Evolutionary conservation across 2,888 invertebrate genomes (phyloP).

Genomic region (Folsomia manolachei): DNA sequence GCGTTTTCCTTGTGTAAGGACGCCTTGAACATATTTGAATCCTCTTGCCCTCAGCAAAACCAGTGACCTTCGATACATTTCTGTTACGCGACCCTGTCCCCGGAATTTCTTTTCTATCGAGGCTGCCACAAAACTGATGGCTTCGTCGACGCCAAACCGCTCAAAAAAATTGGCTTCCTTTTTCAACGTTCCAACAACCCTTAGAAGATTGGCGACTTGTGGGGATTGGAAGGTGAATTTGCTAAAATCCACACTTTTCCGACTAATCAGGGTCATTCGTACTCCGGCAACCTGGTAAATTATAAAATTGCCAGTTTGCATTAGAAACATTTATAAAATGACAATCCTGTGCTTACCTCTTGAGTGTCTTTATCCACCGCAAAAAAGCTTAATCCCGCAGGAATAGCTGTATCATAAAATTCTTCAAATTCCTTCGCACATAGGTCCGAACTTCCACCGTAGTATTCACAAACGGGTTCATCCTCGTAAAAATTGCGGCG

Average conservation of each 20-base stretch:
- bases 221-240: slow-evolving; percentile 38
- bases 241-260: slow-evolving; percentile 32
- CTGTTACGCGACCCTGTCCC: slow-evolving; percentile 35
- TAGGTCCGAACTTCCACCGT: not conserved
- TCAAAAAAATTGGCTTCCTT: slow-evolving; percentile 25
- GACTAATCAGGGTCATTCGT: slow-evolving; percentile 24
- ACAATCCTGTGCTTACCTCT: no score
- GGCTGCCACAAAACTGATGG: slow-evolving; percentile 35
- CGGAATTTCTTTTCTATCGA: slow-evolving; percentile 33
- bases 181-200: no score
- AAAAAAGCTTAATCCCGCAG: slow-evolving; percentile 6
- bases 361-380: not conserved
- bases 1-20: slow-evolving; percentile 37
- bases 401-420: no score
- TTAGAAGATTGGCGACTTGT: slow-evolving; percentile 27
- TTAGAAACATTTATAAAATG: not conserved
- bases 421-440: no score
- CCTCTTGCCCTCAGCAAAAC: slow-evolving; percentile 29
- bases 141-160: slow-evolving; percentile 26
- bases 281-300: slow-evolving; percentile 33
- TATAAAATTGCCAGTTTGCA: no score
- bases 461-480: not conserved
- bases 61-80: slow-evolving; percentile 30
- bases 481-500: not conserved
- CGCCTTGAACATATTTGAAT: slow-evolving; percentile 30